Conservation (phyloP, 1,140 invertebrate genomes). For the Ceratina australensis region DNA sequence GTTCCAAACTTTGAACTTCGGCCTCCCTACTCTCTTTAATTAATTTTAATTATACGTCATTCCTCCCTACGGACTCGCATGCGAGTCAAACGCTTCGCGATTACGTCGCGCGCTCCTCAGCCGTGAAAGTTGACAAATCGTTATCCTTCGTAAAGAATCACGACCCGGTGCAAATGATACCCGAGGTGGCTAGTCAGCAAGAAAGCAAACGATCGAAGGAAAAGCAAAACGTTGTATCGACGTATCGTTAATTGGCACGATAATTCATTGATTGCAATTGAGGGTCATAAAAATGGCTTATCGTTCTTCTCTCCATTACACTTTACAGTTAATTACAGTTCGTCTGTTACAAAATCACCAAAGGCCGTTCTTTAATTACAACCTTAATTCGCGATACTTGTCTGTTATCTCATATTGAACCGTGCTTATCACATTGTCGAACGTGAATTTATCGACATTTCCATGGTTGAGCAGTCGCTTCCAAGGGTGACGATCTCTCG, state of each 20-base stretch:
- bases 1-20: slow-evolving; percentile 30
- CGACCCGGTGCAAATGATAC: neutral
- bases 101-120: neutral
- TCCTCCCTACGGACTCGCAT: too few species aligned
- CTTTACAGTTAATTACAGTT: neutral
- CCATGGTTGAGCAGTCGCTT: neutral
- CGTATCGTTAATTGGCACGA: slow-evolving; percentile 17
- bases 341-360: neutral
- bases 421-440: neutral
- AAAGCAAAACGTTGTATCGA: neutral
- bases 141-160: neutral
- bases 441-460: neutral
- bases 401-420: slow-evolving; percentile 21
- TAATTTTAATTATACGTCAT: slow-evolving; percentile 40
- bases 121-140: slow-evolving; percentile 4
- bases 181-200: neutral
- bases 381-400: slow-evolving; percentile 38
- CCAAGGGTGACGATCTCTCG: neutral
- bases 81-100: neutral
- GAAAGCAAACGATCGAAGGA: too few species aligned
- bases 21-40: slow-evolving; percentile 26
- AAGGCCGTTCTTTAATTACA: slow-evolving; percentile 49
- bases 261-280: slow-evolving; percentile 16
- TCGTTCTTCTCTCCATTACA: slow-evolving; percentile 1
- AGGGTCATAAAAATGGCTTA: slow-evolving; percentile 12